Percentiles rank a stretch among this genome's conserved stretches.
phyloP scores from a whole-genome alignment of 2,797 vertebrate species.

The Typhlichthys eigenmanni region DNA sequence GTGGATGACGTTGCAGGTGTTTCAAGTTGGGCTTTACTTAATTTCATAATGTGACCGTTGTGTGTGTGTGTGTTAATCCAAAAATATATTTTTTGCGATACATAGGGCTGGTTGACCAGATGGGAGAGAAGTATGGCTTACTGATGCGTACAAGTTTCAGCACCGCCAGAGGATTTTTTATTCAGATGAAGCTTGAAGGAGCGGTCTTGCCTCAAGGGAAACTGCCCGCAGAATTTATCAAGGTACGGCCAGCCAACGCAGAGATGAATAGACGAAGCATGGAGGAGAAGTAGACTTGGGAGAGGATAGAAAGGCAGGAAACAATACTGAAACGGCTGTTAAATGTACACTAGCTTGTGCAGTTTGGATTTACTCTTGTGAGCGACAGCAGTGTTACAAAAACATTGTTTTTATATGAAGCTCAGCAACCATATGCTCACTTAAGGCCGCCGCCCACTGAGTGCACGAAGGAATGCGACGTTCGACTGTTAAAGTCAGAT shows the following conservation, averaged over 20 bases:
- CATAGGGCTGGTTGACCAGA: constrained; percentile 87
- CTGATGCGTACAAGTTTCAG: constrained; percentile 94
- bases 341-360: neutral
- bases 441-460: no score
- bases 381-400: no score
- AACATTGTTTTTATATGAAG: no score
- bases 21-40: neutral
- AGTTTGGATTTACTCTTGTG: no score
- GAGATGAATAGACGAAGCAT: neutral
- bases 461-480: no score
- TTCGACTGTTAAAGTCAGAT: no score
- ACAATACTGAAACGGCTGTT: no score
- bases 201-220: constrained; percentile 75
- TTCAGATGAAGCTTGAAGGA: constrained; percentile 89
- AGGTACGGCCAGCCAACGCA: constrained; percentile 73
- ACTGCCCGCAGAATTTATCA: constrained; percentile 92
- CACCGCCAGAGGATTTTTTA: constrained; percentile 90
- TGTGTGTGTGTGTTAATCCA: neutral
- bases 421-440: no score
- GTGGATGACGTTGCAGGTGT: constrained; percentile 96
- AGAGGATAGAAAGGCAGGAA: neutral
- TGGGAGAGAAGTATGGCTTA: constrained; percentile 85
- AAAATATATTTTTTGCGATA: constrained; percentile 2
- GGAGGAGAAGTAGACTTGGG: neutral
- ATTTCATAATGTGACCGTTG: neutral